Percentiles rank a stretch among this genome's conserved stretches.
Conservation (phyloP, 92 coral and sea anemone genomes). For the Pocillopora grandis region DNA sequence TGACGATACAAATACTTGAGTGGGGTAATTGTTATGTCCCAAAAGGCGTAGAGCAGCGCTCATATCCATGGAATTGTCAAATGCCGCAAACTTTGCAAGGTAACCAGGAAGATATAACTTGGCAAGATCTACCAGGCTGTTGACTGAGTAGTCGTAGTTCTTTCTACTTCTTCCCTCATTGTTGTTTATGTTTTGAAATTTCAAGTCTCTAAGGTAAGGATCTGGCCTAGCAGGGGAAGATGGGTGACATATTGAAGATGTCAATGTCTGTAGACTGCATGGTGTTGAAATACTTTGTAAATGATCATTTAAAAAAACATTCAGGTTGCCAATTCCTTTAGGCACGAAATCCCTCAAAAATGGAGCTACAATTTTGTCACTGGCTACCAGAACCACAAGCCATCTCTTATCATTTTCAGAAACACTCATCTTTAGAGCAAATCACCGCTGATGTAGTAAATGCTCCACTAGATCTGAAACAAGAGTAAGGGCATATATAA, state of each 20-base stretch:
- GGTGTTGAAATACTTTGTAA: background rate
- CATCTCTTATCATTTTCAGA: background rate
- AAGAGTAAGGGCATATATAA: too few species aligned
- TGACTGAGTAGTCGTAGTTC: background rate
- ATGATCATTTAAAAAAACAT: background rate
- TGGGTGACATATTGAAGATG: too few species aligned
- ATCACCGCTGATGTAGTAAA: background rate
- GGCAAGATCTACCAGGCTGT: background rate
- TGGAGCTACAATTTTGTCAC: background rate
- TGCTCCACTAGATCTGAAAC: too few species aligned
- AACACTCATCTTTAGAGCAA: background rate
- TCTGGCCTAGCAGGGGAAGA: background rate
- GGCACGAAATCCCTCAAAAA: background rate
- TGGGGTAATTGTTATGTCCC: too few species aligned
- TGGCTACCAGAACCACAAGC: background rate
- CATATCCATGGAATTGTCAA: background rate
- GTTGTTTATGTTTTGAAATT: constrained; percentile 2
- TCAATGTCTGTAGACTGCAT: background rate
- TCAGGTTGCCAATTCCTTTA: background rate
- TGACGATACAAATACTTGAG: background rate
- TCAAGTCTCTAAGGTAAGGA: background rate
- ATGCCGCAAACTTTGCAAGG: background rate
- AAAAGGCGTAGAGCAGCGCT: background rate
- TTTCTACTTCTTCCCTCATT: background rate
- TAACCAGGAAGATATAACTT: background rate